These are phyloP conservation scores for Myripristis murdjan DNA, from an alignment of 2,797 vertebrate genomes.

Conservation along the genomic window DNA sequence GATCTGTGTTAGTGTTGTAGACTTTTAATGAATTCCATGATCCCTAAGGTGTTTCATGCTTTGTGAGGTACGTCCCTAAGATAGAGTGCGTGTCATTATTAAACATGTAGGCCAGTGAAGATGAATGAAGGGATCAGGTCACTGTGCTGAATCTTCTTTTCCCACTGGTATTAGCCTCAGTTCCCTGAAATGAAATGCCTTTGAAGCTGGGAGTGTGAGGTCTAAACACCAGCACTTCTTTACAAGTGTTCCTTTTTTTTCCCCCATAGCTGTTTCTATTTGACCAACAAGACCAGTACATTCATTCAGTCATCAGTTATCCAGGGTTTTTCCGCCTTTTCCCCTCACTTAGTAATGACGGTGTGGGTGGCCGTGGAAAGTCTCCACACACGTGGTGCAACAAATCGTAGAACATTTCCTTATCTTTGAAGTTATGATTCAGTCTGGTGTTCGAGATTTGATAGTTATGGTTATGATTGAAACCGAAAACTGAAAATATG, in stretches of 20 bases:
- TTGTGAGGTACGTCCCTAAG: no score
- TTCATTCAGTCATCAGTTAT: neutral
- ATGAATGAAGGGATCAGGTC: no score
- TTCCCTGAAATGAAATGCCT: no score
- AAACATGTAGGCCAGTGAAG: no score
- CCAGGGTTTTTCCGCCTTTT: neutral
- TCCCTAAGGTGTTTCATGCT: no score
- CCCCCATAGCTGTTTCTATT: slow-evolving; percentile 34
- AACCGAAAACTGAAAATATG: neutral
- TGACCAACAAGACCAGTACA: slow-evolving; percentile 1
- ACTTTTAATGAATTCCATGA: no score
- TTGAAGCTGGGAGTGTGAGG: no score
- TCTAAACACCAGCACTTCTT: no score
- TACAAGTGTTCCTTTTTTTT: neutral
- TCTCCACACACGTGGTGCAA: neutral
- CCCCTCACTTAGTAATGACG: slow-evolving; percentile 11
- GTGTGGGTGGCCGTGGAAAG: slow-evolving; percentile 34
- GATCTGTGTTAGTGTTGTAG: no score
- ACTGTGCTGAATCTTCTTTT: no score
- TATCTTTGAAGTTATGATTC: neutral
- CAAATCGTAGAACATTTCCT: neutral
- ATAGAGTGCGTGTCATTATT: no score
- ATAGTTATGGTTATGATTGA: neutral
- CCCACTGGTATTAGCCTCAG: no score
- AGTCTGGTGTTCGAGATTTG: neutral